Evolutionary conservation across 2,113 vertebrate genomes (phyloP).

Genomic region (Recurvirostra avosetta): DNA sequence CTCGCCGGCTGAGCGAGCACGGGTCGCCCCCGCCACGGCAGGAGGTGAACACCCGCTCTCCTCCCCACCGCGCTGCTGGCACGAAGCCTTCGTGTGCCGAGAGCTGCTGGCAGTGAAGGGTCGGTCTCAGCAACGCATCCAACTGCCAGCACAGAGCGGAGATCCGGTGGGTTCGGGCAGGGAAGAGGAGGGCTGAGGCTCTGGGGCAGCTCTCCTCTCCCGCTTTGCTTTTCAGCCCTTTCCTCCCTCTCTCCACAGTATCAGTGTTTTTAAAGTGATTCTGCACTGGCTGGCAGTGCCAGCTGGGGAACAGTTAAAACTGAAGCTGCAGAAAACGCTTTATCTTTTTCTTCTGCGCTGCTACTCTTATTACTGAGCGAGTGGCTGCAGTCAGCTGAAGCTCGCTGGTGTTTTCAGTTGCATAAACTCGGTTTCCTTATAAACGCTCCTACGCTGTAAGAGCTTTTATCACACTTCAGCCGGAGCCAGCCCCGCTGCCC

Average conservation of each 20-base stretch:
- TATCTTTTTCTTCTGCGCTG: neutral
- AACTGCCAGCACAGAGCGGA: neutral
- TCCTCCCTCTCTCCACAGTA: neutral
- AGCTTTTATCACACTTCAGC: neutral
- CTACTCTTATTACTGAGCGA: neutral
- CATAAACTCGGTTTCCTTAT: neutral
- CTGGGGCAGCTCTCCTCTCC: neutral
- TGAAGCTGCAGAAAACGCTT: neutral
- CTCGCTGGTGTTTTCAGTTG: neutral
- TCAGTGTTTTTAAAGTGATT: neutral
- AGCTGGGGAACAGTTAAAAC: neutral
- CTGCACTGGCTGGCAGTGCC: neutral
- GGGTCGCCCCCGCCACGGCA: neutral
- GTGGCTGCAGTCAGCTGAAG: neutral
- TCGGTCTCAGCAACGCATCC: neutral
- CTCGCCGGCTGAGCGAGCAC: neutral
- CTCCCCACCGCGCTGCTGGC: fast-evolving
- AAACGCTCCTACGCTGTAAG: neutral
- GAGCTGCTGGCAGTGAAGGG: neutral
- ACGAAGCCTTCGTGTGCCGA: neutral
- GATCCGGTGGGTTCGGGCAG: neutral
- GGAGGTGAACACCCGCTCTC: too few species aligned
- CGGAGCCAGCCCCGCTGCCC: too few species aligned
- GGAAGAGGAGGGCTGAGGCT: neutral
- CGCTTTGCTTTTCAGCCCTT: neutral